Base-by-base conservation (phyloP, 2,113 vertebrate species). In the Istiophorus platypterus region DNA sequence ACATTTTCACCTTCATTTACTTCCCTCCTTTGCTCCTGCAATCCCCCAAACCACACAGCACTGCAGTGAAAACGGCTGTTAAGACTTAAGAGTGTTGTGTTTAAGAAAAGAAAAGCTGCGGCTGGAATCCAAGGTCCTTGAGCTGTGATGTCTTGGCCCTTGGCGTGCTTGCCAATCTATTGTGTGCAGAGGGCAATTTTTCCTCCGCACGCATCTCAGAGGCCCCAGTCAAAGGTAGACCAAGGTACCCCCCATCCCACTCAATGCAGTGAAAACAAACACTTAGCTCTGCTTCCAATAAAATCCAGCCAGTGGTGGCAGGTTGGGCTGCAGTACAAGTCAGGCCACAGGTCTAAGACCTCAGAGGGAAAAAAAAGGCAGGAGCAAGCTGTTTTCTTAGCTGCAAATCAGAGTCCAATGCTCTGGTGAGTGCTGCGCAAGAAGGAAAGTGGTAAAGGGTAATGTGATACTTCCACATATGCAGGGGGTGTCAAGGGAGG, bases 381-480 rank as follows among this genome's bases (percentile, higher is more conserved):
- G 59, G 47, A 68, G 54, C 49, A 61, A 59, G 66, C 85, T 92
- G 91, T 94, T 95, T 93, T 94, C 88, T 93, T 91, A 95, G 91
- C 89, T 90, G 88, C 83, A 88, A 92, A 92, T 90, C 80, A 84
- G 80, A 86, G 76, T 85, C 69, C 34, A 26, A 78, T 81, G 83
- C 82, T 88, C 82, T 84, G 74, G 77, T 84, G 89, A 92, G 87
- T 80, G 80, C 85, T 67, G 75, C 85, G 86, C 63, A 71, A 86
- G 65, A 90, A 62, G 69, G 76, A 91, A 88, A 90, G 85, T 76
- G 88, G 87, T 88, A 74, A 87, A 82, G 79, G 59, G 93, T 84
- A 94, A 95, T 22, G 37, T 62, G 92, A 95, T 93, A 95, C 92
- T 91, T 95, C 92, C 93, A 94, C 85, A 93, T 87, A 87, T 90